These are phyloP conservation scores for Drosophila lacertosa DNA, from an alignment of 1,140 invertebrate genomes.

Conservation along the genomic window DNA sequence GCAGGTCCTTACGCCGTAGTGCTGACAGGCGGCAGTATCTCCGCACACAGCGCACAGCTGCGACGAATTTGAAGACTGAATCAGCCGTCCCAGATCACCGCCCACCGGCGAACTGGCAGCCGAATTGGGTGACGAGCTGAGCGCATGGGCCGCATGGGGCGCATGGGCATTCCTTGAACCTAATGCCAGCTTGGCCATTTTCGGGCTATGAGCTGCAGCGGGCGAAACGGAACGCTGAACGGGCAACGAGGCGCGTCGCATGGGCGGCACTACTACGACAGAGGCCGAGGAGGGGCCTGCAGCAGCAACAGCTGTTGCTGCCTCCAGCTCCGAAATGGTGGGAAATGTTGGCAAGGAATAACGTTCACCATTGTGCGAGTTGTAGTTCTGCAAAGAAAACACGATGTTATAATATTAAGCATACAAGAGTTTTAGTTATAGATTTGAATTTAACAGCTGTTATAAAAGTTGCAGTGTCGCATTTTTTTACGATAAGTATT, in stretches of 20 bases:
- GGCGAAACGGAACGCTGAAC: conserved; percentile 91
- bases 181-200: conserved; percentile 85
- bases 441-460: no score
- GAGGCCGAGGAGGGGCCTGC: conserved; percentile 67
- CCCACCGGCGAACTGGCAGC: conserved; percentile 87
- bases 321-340: conserved; percentile 86
- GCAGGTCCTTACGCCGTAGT: conserved; percentile 98
- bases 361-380: conserved; percentile 84
- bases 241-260: conserved; percentile 89
- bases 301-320: conserved; percentile 83
- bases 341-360: conserved; percentile 88
- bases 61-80: conserved; percentile 87
- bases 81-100: conserved; percentile 74
- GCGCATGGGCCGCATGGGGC: conserved; percentile 41
- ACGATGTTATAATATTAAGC: no score
- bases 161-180: conserved; percentile 80
- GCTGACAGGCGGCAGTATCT: conserved; percentile 98
- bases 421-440: no score
- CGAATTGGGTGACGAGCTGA: conserved; percentile 88
- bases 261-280: conserved; percentile 83
- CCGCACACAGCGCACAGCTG: conserved; percentile 99
- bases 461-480: no score
- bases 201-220: conserved; percentile 87
- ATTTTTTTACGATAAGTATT: no score
- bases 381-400: conserved; percentile 53